These are phyloP conservation scores for Calliopum simillimum DNA, from an alignment of 2,888 invertebrate genomes.

Conservation along the genomic window DNA sequence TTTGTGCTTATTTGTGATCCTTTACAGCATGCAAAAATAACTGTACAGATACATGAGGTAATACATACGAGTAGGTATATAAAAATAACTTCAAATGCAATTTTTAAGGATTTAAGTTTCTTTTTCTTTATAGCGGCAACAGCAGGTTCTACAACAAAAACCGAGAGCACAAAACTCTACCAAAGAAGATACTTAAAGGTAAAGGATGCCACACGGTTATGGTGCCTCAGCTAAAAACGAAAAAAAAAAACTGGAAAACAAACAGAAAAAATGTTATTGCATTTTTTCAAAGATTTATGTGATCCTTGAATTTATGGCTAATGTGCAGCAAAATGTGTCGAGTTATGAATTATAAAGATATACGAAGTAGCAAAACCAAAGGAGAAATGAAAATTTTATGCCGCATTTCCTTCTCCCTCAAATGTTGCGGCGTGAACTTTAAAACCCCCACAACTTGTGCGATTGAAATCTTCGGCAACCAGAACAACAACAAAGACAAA, in stretches of 20 bases:
- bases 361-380: not conserved
- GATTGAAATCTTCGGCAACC: too few relatives aligned
- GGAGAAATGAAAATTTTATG: too few relatives aligned
- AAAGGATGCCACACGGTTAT: not conserved
- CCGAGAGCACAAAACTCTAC: not conserved
- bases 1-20: too few relatives aligned
- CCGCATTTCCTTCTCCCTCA: too few relatives aligned
- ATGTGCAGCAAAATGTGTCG: slow-evolving; percentile 23
- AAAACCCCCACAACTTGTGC: too few relatives aligned
- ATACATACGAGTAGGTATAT: too few relatives aligned
- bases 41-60: too few relatives aligned
- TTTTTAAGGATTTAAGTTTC: slow-evolving; percentile 24
- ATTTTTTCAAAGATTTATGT: slow-evolving; percentile 47
- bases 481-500: too few relatives aligned
- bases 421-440: too few relatives aligned
- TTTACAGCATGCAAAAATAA: too few relatives aligned
- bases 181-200: not conserved
- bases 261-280: slow-evolving; percentile 11
- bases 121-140: not conserved
- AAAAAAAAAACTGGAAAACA: not conserved
- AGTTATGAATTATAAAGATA: slow-evolving; percentile 20
- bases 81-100: not conserved
- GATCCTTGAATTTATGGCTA: slow-evolving; percentile 52
- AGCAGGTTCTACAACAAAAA: slow-evolving; percentile 11
- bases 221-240: slow-evolving; percentile 34